Base-by-base conservation (phyloP, 2,797 vertebrate species). In the Intellagama lesueurii region DNA sequence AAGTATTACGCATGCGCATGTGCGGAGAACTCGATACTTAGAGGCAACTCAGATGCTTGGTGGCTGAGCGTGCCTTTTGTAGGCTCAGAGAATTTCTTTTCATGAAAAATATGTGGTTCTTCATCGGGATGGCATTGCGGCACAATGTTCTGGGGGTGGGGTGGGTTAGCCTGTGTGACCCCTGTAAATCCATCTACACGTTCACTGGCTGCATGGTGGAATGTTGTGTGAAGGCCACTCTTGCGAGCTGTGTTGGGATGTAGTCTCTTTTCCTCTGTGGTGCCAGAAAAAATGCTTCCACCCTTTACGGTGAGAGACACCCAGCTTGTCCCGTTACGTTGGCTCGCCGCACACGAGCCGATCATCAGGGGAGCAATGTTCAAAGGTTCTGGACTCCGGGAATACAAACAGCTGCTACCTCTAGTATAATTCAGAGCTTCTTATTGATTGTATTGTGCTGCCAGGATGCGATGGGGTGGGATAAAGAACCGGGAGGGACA, bases 371-470 rank as follows among this genome's bases (percentile, higher is more conserved):
- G 96, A 96, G 93, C 96, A 96, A 96, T 95, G 91, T 96, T 93
- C 73, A 22, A 93, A 92, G 90, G 92, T 93, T 94, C 87, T 89
- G 90, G 95, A 96, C 96, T 96, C 95, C 95, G 95, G 97, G 96
- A 94, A 96, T 96, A 96, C 95, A 96, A 98, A 98, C 98, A 96
- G 98, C 98, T 99, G 98, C 99, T 99, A 99, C 99, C 98, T 99
- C 99, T 98, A 97, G 97, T 98, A 96, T 97, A 94, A 95, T 94
- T 97, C 96, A 97, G 97, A 97, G 96, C 96, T 96, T 97, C 88
- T 95, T 95, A 96, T 92, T 92, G 96, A 94, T 94, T 97, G 97
- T 96, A 96, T 96, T 90, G 92, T 96, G 95, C 96, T 95, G 95
- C 81, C 19, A 28, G 73, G 5, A 93, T n/a, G 72, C 92, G 78